Base-by-base conservation (phyloP, 2,797 vertebrate genomes). In the Rhabdomys pumilio region DNA sequence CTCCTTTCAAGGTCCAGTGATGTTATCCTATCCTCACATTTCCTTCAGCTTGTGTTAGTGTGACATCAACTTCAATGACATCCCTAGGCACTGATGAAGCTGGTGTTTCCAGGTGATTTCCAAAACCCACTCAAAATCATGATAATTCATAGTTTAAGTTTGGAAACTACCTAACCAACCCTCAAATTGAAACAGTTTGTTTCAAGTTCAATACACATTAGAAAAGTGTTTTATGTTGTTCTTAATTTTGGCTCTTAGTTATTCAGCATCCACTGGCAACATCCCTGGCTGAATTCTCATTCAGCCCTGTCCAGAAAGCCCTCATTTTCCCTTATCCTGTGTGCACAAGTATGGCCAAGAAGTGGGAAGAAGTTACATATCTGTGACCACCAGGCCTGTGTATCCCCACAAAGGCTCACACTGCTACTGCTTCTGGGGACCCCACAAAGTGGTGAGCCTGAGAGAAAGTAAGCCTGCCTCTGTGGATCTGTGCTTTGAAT, bases 161-260 rank as follows among this genome's bases (percentile, higher is more conserved):
- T 96, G 91, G 89, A 97, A 86, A 93, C 94, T 88, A 93, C 89
- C 89, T 85, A 91, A 67, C 59, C 44, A 53, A 83, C 24, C 34
- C 50, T 93, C 55, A 22, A 91, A 92, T 89, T 84, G 82, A 92
- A 73, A 50, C 53, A 89, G 41, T 89, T 92, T 89, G 44, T 84
- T 55, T 88, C 59, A 93, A 75, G 63, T 91, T 47, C 41, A 81
- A 2, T 38, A 86, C 24, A 3, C 24, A 3, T 47, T 82, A 73
- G 17, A 75, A 87, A 73, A 96, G 11, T 11, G 19, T 34, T 84
- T 80, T 61, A 94, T 34, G 22, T 72, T 96, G 65, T 22, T 84
- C 87, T 95, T 76, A 34, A 75, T 65, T 47, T 69, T 3, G 59
- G 84, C n/a, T 93, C 61, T 94, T 67, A 50, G 55, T 94, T 90